Percentiles rank a stretch among this genome's conserved stretches.
phyloP scores from a whole-genome alignment of 2,113 vertebrate genomes.

The Marmota flaviventris region DNA sequence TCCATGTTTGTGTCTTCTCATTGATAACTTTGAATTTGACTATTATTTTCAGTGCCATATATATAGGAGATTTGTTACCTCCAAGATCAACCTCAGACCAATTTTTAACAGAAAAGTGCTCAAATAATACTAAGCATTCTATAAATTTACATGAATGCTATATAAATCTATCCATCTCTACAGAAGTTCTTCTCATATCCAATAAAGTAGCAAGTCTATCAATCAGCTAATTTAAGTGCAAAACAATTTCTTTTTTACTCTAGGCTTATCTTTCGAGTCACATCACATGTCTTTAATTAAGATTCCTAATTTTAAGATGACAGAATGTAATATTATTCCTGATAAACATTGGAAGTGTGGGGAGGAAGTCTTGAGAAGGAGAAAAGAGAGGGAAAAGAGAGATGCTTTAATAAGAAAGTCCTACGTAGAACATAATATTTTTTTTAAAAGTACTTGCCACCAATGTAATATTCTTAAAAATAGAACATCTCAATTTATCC shows the following conservation, averaged over 20 bases:
- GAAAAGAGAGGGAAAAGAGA: not conserved
- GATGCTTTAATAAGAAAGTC: slow-evolving; percentile 18
- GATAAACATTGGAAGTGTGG: not conserved
- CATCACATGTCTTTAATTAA: not conserved
- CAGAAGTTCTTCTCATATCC: not conserved
- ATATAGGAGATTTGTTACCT: slow-evolving; percentile 2
- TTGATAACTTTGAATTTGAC: slow-evolving; percentile 7
- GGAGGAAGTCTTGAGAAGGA: not conserved
- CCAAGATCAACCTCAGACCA: not conserved
- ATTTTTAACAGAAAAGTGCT: slow-evolving; percentile 42
- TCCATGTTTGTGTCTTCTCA: not conserved
- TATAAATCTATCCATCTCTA: not conserved
- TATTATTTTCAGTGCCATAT: not conserved
- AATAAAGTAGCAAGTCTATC: not conserved
- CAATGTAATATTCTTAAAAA: slow-evolving; percentile 64
- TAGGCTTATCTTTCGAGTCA: not conserved
- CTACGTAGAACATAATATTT: slow-evolving; percentile 13
- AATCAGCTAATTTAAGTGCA: slow-evolving; percentile 1
- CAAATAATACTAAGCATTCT: not conserved
- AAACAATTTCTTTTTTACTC: slow-evolving; percentile 8
- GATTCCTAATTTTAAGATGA: slow-evolving; percentile 55
- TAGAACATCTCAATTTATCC: slow-evolving; percentile 75
- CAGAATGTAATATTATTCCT: slow-evolving; percentile 14
- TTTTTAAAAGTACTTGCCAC: not conserved
- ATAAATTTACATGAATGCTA: not conserved